phyloP scores from a whole-genome alignment of 2,113 vertebrate genomes.

The Pseudorasbora parva region DNA sequence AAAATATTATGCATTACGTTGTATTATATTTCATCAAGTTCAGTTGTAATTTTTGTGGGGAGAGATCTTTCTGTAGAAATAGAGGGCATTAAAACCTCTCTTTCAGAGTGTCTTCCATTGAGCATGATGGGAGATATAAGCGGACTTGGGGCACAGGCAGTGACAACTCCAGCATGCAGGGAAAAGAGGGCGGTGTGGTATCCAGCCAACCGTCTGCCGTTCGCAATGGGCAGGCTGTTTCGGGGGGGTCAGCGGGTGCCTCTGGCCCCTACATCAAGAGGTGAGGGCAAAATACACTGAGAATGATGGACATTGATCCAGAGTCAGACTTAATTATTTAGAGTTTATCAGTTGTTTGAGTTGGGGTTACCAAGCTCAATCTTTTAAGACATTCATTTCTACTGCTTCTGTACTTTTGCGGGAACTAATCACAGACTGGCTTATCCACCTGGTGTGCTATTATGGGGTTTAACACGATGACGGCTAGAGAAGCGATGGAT shows the following conservation, averaged over 20 bases:
- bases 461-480: no score
- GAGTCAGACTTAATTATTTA: neutral
- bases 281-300: slow-evolving; percentile 60
- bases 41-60: neutral
- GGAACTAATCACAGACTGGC: no score
- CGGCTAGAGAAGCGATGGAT: no score
- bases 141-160: slow-evolving; percentile 83
- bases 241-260: slow-evolving; percentile 54
- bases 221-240: slow-evolving; percentile 66
- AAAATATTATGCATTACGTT: neutral
- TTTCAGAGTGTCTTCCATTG: slow-evolving; percentile 86
- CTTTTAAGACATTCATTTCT: no score
- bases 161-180: slow-evolving; percentile 59
- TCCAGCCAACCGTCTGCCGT: slow-evolving; percentile 80
- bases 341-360: neutral
- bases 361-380: no score
- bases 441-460: no score
- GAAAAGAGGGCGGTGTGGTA: slow-evolving; percentile 68
- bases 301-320: neutral
- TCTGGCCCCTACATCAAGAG: slow-evolving; percentile 80
- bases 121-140: slow-evolving; percentile 85
- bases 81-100: neutral
- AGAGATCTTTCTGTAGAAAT: neutral
- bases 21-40: neutral
- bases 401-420: no score